Evolutionary conservation across 2,797 vertebrate species (phyloP).

Genomic region (Thalassophryne amazonica): DNA sequence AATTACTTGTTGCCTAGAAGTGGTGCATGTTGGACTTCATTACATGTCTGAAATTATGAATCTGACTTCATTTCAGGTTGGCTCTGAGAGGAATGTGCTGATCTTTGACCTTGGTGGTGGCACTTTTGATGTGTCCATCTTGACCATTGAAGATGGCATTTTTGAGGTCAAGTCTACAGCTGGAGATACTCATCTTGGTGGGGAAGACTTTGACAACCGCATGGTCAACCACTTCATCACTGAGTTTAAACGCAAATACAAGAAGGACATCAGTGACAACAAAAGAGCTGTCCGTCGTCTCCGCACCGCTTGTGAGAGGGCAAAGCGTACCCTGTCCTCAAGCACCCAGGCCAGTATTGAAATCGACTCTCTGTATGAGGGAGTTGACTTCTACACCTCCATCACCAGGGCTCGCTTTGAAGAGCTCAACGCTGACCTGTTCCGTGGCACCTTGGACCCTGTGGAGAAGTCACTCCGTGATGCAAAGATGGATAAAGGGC

Average conservation of each 20-base stretch:
- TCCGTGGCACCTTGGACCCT: conserved; percentile 86
- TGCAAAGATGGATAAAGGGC: conserved; percentile 85
- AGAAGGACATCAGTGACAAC: conserved; percentile 88
- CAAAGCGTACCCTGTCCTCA: conserved; percentile 83
- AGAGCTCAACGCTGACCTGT: conserved; percentile 86
- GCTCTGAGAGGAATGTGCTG: conserved; percentile 84
- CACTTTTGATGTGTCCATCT: conserved; percentile 88
- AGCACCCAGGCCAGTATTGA: conserved; percentile 84
- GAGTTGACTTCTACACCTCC: conserved; percentile 89
- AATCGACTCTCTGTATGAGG: conserved; percentile 86
- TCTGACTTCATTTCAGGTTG: conserved; percentile 45
- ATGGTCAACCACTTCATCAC: conserved; percentile 88
- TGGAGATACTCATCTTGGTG: conserved; percentile 86
- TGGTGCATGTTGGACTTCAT: too few relatives aligned
- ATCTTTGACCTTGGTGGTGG: conserved; percentile 89
- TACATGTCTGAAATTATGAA: too few relatives aligned
- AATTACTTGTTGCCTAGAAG: too few relatives aligned
- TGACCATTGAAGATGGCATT: conserved; percentile 88
- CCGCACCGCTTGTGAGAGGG: conserved; percentile 82
- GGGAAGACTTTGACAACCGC: conserved; percentile 86
- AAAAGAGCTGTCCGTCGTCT: conserved; percentile 85
- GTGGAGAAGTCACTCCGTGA: conserved; percentile 87
- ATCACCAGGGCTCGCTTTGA: conserved; percentile 89
- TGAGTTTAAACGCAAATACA: conserved; percentile 87
- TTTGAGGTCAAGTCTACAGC: conserved; percentile 89